Conservation (phyloP, 2,797 vertebrate species). For the Neomorphus geoffroyi region DNA sequence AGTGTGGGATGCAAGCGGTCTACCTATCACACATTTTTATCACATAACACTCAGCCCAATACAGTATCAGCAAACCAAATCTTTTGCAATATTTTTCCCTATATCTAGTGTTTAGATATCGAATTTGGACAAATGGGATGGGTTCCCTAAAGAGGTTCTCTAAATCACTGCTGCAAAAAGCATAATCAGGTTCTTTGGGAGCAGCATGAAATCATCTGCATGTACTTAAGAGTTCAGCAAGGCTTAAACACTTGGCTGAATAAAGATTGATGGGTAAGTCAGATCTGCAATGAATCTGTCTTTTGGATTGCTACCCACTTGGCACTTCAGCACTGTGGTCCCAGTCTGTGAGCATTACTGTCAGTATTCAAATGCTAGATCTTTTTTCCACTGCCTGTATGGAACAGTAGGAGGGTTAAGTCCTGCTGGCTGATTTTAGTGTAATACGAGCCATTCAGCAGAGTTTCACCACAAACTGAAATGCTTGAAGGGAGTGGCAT, state of each 20-base stretch:
- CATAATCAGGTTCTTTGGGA: slow-evolving; percentile 28
- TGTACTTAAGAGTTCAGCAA: slow-evolving; percentile 12
- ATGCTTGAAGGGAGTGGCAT: not conserved
- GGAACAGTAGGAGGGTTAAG: not conserved
- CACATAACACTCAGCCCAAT: not conserved
- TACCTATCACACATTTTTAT: not conserved
- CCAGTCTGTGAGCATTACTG: not conserved
- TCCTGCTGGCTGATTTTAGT: not conserved
- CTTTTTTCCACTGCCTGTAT: not conserved
- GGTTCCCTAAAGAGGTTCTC: not conserved
- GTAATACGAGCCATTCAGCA: not conserved
- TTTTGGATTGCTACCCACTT: not conserved
- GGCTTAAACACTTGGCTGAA: not conserved
- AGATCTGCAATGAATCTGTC: not conserved
- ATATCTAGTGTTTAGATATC: not conserved
- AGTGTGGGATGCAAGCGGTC: not conserved
- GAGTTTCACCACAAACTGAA: not conserved
- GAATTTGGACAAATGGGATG: not conserved
- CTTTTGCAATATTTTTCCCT: not conserved
- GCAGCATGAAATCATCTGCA: slow-evolving; percentile 32
- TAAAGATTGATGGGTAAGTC: not conserved
- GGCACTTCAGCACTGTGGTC: not conserved
- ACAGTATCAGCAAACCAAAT: not conserved
- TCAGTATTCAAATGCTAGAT: not conserved
- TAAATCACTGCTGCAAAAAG: slow-evolving; percentile 19